These are phyloP conservation scores for Melierax canorus DNA, from an alignment of 2,113 vertebrate genomes.

Conservation along the genomic window DNA sequence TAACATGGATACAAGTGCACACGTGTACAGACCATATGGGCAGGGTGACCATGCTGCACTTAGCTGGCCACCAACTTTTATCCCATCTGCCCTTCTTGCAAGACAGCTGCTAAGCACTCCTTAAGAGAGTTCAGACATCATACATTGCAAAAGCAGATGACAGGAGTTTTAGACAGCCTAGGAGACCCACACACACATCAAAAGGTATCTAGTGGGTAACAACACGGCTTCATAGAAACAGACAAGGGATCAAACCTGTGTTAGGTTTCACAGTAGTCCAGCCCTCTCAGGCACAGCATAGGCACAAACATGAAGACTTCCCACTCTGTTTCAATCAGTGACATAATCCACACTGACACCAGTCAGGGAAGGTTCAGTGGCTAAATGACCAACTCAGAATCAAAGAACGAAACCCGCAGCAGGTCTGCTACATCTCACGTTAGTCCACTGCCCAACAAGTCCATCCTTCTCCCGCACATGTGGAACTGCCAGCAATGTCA, in stretches of 20 bases:
- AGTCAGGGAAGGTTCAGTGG: neutral
- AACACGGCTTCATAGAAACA: neutral
- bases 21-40: neutral
- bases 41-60: neutral
- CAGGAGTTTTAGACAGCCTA: neutral
- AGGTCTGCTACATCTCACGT: neutral
- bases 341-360: neutral
- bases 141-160: neutral
- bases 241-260: neutral
- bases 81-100: neutral
- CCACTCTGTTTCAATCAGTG: neutral
- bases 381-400: neutral
- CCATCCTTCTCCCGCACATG: neutral
- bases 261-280: neutral
- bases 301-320: neutral
- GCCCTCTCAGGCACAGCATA: fast-evolving
- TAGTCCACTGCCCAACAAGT: neutral
- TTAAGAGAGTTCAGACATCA: neutral
- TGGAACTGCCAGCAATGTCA: neutral
- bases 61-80: neutral
- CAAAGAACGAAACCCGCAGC: neutral
- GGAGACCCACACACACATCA: neutral
- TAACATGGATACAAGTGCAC: neutral
- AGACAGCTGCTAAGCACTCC: neutral
- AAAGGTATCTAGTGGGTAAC: neutral